Base-by-base conservation (phyloP, 2,113 vertebrate species). In the Panthera uncia region DNA sequence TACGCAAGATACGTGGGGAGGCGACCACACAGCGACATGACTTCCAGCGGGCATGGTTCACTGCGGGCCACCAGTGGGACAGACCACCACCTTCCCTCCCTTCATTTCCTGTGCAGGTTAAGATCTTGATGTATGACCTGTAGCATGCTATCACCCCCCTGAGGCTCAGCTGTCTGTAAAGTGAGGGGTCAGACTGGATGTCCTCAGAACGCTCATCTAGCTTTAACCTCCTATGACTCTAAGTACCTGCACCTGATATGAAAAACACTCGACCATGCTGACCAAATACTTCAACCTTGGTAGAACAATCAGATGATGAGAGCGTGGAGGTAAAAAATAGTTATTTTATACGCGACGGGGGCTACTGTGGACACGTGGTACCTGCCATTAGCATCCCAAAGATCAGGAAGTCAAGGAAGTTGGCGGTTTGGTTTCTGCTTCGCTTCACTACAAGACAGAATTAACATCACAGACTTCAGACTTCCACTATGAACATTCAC, bases 371-470 rank as follows among this genome's bases (percentile, higher is more conserved):
- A 85, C 38, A 81, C 11, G 2, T 5, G 18, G 25, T 50, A 3
- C 12, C 61, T 61, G 63, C 48, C 21, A 41, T 36, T 29, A 89
- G 41, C 63, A 63, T 61, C 21, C 38, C 68, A 57, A 91, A 86
- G 31, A 80, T 81, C 76, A 96, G 82, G 27, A 96, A 95, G 65
- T 18, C 15, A 18, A 45, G 41, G 10, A 89, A 68, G 19, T 33
- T 71, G 11, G 16, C n/a, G 33, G 1, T 36, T 38, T 57, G 36
- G 36, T 27, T 91, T 71, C 79, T 68, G 61, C 52, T 78, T 82
- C 36, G 9, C 27, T 92, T 66, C 52, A 92, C 73, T 57, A 85
- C 84, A 93, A 50, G 11, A 71, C 66, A 12, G 52, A 45, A 95
- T 90, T 83, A 82, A 92, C 86, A 68, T 11, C 23, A 79, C 36